Percentiles rank a stretch among this genome's conserved stretches.
Evolutionary conservation across 1,140 invertebrate genomes (phyloP).

Genomic region (Apis florea): DNA sequence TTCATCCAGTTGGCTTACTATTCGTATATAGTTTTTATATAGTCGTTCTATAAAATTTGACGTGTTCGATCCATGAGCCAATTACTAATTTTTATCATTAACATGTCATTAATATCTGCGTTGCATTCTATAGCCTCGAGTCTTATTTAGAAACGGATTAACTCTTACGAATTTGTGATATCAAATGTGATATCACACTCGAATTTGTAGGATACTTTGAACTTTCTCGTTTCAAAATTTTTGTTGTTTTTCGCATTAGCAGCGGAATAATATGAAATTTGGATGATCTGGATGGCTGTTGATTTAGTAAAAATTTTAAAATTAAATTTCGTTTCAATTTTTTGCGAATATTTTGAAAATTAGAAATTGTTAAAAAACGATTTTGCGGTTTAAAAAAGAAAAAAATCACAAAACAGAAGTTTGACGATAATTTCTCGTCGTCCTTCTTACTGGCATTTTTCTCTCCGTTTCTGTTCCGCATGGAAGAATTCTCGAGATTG

Average conservation of each 20-base stretch:
- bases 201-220: not conserved
- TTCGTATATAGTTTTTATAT: slow-evolving; percentile 15
- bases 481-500: slow-evolving; percentile 8
- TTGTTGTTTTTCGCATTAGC: not conserved
- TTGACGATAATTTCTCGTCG: slow-evolving; percentile 12
- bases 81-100: slow-evolving; percentile 45
- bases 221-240: not conserved
- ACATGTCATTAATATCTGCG: slow-evolving; percentile 57
- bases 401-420: not conserved
- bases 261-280: too few species aligned
- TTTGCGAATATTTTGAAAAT: too few species aligned
- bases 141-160: slow-evolving; percentile 7
- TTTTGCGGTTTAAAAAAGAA: too few species aligned
- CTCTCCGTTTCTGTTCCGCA: slow-evolving; percentile 1
- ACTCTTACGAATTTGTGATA: too few species aligned
- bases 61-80: slow-evolving; percentile 43
- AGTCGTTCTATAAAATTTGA: slow-evolving; percentile 50
- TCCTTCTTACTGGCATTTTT: slow-evolving; percentile 2
- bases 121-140: slow-evolving; percentile 29
- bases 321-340: too few species aligned
- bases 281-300: too few species aligned
- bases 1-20: slow-evolving; percentile 2
- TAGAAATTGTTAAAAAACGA: too few species aligned
- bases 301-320: too few species aligned
- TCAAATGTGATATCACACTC: slow-evolving; percentile 33